Conservation (phyloP, 2,888 invertebrate genomes). For the Seladonia tumulorum region DNA sequence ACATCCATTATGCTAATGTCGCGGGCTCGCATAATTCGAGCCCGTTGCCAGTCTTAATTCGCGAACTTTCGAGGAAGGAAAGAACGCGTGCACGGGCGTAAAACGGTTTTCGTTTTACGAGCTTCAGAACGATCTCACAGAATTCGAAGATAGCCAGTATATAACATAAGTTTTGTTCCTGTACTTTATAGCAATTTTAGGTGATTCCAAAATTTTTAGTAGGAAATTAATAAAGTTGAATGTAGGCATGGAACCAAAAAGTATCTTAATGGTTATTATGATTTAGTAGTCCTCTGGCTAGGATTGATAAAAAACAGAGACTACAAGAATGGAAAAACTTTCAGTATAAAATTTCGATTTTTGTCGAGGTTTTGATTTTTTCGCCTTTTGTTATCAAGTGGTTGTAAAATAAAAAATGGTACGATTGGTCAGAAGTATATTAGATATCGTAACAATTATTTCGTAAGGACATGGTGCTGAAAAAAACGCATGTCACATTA, state of each 20-base stretch:
- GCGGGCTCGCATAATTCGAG: constrained; percentile 53
- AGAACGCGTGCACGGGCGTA: constrained; percentile 16
- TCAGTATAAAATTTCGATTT: neutral
- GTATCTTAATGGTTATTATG: too few relatives aligned
- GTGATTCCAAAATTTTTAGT: neutral
- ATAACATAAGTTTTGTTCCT: neutral
- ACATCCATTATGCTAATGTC: constrained; percentile 82
- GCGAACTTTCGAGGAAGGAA: constrained; percentile 57
- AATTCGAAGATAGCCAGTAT: neutral
- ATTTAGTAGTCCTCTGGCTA: too few relatives aligned
- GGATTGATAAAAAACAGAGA: neutral
- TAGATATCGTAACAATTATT: too few relatives aligned
- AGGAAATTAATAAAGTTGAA: too few relatives aligned
- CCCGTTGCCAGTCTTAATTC: constrained; percentile 74
- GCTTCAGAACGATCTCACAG: neutral
- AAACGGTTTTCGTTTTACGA: neutral
- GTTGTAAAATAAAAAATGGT: too few relatives aligned
- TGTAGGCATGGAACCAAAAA: neutral
- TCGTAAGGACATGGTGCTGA: too few relatives aligned
- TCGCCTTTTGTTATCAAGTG: too few relatives aligned
- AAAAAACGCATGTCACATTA: too few relatives aligned
- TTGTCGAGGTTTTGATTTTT: neutral
- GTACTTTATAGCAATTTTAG: too few relatives aligned
- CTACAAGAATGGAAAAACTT: neutral
- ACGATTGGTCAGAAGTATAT: too few relatives aligned